Base-by-base conservation (phyloP, 1,140 invertebrate species). In the Coelopa frigida region DNA sequence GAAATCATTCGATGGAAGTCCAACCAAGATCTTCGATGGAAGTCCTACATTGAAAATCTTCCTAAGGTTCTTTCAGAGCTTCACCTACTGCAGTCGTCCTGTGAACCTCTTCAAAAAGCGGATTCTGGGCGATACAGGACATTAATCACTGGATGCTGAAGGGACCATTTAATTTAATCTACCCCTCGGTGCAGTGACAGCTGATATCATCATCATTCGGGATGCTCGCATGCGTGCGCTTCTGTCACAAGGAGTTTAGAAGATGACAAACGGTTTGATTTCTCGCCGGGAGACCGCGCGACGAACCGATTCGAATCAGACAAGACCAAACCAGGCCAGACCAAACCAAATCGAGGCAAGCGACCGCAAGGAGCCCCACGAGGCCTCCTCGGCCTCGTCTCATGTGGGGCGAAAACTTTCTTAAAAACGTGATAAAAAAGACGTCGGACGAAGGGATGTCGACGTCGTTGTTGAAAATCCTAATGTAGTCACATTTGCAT, bases 401-500 rank as follows among this genome's bases (percentile, higher is more conserved):
- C n/a, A n/a, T n/a, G n/a, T n/a, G n/a, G n/a, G n/a, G n/a, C n/a
- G n/a, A n/a, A n/a, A n/a, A n/a, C n/a, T n/a, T n/a, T n/a, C n/a
- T n/a, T n/a, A 15, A 36, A 15, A 7, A 15, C 12, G 14, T n/a
- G 14, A 36, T 7, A 36, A 36, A 36, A 36, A 36, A n/a, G n/a
- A n/a, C n/a, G n/a, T n/a, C n/a, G n/a, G n/a, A n/a, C 27, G 27
- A 8, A 10, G 27, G 8, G 27, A 48, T 42, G 47, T 44, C 31
- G 52, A 49, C 45, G 17, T 35, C 44, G 40, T 47, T 57, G 59
- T 61, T 61, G 59, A 61, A 61, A 61, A 61, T 61, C 59, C 59
- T 61, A 61, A 61, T 61, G 59, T 61, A 59, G 59, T 53, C 59
- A 61, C 59, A 61, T 61, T 61, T 61, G 59, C 59, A 61, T 61